These are phyloP conservation scores for Borostomias antarcticus DNA, from an alignment of 2,797 vertebrate genomes.

Conservation along the genomic window DNA sequence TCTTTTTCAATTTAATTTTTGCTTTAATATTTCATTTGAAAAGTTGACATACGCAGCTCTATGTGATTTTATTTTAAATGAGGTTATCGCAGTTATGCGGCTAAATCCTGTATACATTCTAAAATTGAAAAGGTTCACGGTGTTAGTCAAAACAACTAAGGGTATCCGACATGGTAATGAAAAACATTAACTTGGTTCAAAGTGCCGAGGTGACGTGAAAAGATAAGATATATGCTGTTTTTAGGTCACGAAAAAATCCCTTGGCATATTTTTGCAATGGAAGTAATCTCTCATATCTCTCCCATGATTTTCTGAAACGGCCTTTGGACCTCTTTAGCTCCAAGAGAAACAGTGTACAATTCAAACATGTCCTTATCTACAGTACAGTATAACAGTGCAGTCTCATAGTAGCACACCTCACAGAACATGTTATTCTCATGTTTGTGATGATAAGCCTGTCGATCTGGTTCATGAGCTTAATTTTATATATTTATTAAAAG, in stretches of 20 bases:
- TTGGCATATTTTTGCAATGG: background rate
- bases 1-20: too few species aligned
- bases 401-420: background rate
- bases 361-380: slow-evolving; percentile 18
- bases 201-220: background rate
- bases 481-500: slow-evolving; percentile 30
- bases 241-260: background rate
- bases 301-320: background rate
- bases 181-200: background rate
- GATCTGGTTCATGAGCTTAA: background rate
- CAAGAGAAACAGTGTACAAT: slow-evolving; percentile 5
- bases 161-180: background rate
- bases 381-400: background rate
- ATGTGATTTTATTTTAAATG: background rate
- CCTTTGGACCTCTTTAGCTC: slow-evolving; percentile 2
- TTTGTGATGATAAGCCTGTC: background rate
- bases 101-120: background rate
- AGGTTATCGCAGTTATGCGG: background rate
- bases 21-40: too few species aligned
- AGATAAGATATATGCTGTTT: background rate
- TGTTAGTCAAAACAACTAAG: background rate
- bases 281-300: slow-evolving; percentile 2
- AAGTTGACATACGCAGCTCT: too few species aligned
- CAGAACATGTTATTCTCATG: slow-evolving; percentile 6
- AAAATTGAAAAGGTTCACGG: background rate